Base-by-base conservation (phyloP, 2,888 invertebrate genomes). In the Ichneumoninae sp. region DNA sequence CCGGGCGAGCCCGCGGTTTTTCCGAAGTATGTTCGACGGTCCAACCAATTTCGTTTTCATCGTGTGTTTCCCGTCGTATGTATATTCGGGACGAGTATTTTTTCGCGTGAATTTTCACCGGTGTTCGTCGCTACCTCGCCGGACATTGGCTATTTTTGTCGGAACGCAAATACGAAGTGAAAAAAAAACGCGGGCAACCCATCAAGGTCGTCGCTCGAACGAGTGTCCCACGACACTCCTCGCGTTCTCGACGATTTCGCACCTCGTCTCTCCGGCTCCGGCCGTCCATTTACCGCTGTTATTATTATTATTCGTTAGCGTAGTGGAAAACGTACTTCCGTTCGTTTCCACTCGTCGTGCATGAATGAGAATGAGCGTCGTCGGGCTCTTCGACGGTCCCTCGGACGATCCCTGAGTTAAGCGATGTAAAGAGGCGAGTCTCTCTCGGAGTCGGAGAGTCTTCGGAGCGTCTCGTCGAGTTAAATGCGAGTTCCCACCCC, bases 261-360 rank as follows among this genome's bases (percentile, higher is more conserved):
- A 47, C 52, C 16, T 50, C 16, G 47, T 74, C 68, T 74, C 60
- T 74, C 33, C 22, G 60, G 6, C 26, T 54, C 30, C 60, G 6
- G 36, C 16, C 60, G 4, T 57, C 33, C 47, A n/a, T 19, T 44
- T 69, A 19, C 44, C 47, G 22, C 50, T 60, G 50, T 81, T 68
- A 26, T 63, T 65, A 78, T 60, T 66, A 80, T 83, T 60, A 60
- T 65, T 47, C 66, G 65, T 71, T 80, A 26, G 75, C 70, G 63
- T 75, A 66, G 69, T 75, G 50, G 76, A 57, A 83, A 83, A 83
- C 75, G 79, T 68, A 83, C 83, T 83, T 83, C 83, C 83, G 83
- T 80, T 75, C 70, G 75, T 63, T 79, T 63, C 33, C 44, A 54
- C 54, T 65, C 65, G 74, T 79, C 79, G 70, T 19, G 79, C 57